Conservation (phyloP, 2,888 invertebrate genomes). For the Drosophila subquinaria region DNA sequence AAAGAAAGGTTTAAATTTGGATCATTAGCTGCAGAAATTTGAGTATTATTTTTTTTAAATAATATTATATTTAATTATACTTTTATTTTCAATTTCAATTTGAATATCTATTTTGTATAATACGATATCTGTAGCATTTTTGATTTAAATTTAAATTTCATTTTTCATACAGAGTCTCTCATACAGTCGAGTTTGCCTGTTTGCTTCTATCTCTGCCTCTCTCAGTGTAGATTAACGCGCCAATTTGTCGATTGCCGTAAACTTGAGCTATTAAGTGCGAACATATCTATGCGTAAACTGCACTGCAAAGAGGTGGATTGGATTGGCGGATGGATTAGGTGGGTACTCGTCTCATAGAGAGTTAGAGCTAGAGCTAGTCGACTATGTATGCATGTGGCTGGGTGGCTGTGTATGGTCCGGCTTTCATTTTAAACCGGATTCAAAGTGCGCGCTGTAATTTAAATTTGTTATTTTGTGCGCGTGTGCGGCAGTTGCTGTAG, state of each 20-base stretch:
- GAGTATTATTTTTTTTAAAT: too few species aligned
- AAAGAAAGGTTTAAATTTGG: too few species aligned
- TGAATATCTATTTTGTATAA: too few species aligned
- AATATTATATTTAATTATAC: too few species aligned
- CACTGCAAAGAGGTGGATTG: constrained; percentile 43
- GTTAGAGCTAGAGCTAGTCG: constrained; percentile 23
- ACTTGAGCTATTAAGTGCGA: constrained; percentile 82
- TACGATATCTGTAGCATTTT: too few species aligned
- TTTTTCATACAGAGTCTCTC: neutral
- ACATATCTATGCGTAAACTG: constrained; percentile 66
- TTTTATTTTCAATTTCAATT: too few species aligned
- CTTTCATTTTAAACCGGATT: constrained; percentile 78
- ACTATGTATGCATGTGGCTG: constrained; percentile 11
- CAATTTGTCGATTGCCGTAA: constrained; percentile 82
- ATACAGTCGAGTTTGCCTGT: neutral
- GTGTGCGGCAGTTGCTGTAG: constrained; percentile 59
- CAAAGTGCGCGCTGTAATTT: constrained; percentile 63
- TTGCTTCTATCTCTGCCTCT: constrained; percentile 10
- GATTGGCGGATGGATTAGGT: constrained; percentile 34
- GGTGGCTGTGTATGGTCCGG: constrained; percentile 46
- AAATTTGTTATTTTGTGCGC: constrained; percentile 77
- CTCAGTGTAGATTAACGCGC: constrained; percentile 64
- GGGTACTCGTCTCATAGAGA: constrained; percentile 26
- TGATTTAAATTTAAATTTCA: too few species aligned
- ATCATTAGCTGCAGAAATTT: too few species aligned